phyloP scores from a whole-genome alignment of 2,113 vertebrate genomes.

The Baryphthengus martii region DNA sequence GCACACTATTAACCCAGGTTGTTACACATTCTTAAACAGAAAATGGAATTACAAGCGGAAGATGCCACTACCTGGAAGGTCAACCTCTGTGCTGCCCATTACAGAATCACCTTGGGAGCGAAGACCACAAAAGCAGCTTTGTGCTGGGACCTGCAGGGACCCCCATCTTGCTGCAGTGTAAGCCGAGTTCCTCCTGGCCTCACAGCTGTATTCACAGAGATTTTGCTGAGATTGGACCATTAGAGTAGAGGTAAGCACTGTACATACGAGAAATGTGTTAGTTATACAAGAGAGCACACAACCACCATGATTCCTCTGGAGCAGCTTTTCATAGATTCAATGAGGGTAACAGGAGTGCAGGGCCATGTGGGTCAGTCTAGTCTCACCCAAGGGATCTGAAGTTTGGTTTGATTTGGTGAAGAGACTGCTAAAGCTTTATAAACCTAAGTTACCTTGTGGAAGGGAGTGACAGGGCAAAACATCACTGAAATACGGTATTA shows the following conservation, averaged over 20 bases:
- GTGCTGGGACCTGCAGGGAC: fast-evolving
- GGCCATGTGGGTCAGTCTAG: background rate
- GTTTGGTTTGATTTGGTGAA: background rate
- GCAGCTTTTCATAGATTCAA: background rate
- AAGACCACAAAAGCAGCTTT: background rate
- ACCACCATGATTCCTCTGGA: background rate
- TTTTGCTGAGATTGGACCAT: background rate
- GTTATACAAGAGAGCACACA: background rate
- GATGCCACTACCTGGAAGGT: background rate
- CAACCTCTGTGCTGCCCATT: background rate
- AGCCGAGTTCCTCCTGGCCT: background rate
- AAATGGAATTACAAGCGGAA: slow-evolving; percentile 1
- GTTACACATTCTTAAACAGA: slow-evolving; percentile 10
- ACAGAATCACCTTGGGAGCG: background rate
- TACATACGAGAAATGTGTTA: background rate
- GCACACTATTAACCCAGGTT: slow-evolving; percentile 15
- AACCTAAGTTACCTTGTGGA: background rate
- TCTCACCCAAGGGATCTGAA: background rate
- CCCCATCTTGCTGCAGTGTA: background rate
- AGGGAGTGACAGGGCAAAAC: background rate
- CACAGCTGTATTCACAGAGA: background rate
- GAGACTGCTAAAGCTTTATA: background rate
- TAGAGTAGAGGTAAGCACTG: background rate
- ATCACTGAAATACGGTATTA: background rate
- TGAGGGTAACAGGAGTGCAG: background rate